A percentile compares a stretch with the other conserved stretches of the same genome.
Evolutionary conservation across 2,113 vertebrate genomes (phyloP).

Genomic region (Varanus salvator): DNA sequence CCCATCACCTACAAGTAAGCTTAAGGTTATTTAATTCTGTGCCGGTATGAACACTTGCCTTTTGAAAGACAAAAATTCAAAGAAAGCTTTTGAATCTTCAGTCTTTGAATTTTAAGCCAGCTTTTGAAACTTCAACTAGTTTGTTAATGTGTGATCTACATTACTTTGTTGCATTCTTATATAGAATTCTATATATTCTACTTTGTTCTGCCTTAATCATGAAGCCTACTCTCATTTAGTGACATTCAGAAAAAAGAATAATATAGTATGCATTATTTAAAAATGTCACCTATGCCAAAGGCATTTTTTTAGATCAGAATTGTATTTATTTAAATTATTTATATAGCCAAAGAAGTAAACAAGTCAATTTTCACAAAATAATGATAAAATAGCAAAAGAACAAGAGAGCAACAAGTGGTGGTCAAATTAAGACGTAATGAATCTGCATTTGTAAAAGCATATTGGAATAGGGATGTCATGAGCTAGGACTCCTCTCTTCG

Average conservation of each 20-base stretch:
- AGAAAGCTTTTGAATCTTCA: not conserved
- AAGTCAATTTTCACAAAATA: not conserved
- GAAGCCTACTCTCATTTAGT: not conserved
- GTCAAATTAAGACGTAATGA: not conserved
- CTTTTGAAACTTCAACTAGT: not conserved
- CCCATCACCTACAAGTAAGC: not conserved
- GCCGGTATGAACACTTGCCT: not conserved
- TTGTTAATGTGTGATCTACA: not conserved
- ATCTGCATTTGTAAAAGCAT: not conserved
- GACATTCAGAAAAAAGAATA: not conserved
- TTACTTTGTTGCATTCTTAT: conserved; percentile 1
- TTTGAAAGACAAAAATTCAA: not conserved
- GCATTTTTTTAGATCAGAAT: not conserved
- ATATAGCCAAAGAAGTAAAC: not conserved
- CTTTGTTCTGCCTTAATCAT: not conserved
- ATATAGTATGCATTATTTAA: not conserved
- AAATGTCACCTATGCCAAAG: not conserved
- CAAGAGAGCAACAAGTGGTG: no score
- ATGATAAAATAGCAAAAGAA: not conserved
- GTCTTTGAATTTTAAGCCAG: not conserved
- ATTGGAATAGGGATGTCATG: not conserved
- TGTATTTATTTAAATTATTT: not conserved
- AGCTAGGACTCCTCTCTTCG: no score
- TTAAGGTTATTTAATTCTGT: not conserved
- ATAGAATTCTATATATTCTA: not conserved